These are phyloP conservation scores for Patiria pectinifera DNA, from an alignment of 53 echinoderm and acorn worm species.

Conservation along the genomic window DNA sequence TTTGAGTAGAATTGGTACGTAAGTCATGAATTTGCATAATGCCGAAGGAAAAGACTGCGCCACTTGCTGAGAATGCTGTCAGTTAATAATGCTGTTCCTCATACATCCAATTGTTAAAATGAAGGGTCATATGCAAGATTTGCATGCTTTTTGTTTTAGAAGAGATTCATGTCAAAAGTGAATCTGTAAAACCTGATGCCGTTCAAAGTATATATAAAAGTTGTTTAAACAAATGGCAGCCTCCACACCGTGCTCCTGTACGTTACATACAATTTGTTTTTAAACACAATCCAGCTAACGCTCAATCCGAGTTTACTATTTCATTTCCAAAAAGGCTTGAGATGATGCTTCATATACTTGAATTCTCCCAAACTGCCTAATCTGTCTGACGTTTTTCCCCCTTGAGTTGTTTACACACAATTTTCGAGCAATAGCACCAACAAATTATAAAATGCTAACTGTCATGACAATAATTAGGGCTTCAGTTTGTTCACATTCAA, in stretches of 20 bases:
- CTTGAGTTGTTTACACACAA: no score
- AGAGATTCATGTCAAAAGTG: no score
- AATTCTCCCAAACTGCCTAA: neutral
- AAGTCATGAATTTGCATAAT: neutral
- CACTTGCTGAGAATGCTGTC: neutral
- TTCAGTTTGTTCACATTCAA: no score
- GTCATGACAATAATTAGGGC: no score
- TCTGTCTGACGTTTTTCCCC: no score
- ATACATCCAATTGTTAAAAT: neutral
- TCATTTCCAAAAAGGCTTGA: neutral
- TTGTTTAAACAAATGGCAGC: neutral
- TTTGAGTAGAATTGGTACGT: neutral
- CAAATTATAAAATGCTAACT: no score
- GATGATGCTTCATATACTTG: neutral
- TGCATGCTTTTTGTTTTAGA: no score
- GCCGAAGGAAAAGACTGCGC: neutral
- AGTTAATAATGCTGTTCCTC: neutral
- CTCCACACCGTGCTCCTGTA: neutral
- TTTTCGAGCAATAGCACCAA: no score
- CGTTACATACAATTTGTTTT: neutral
- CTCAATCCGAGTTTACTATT: neutral
- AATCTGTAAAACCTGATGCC: neutral
- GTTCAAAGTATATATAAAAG: no score
- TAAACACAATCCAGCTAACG: neutral
- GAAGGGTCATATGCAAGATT: no score